Evolutionary conservation across 1,140 invertebrate species (phyloP).

Genomic region (Tachypleus tridentatus): DNA sequence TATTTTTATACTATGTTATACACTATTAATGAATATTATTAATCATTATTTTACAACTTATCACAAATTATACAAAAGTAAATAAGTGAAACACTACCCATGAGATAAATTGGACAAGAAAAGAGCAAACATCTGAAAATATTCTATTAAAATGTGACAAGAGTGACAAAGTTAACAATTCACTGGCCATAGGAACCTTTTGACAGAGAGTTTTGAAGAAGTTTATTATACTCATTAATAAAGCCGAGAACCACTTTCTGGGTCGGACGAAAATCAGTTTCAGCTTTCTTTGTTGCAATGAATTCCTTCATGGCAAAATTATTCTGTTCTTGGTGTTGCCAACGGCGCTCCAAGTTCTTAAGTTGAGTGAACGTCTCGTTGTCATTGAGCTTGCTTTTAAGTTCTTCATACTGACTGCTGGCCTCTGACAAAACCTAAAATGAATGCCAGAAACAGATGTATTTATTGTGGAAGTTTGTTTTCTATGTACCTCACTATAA

Average conservation of each 20-base stretch:
- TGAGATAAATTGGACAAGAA: no score
- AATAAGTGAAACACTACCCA: no score
- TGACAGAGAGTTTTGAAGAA: slow-evolving; percentile 17
- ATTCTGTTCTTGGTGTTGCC: slow-evolving; percentile 48
- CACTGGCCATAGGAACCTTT: neutral
- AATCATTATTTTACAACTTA: no score
- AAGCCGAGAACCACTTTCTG: slow-evolving; percentile 36
- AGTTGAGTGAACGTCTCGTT: slow-evolving; percentile 54
- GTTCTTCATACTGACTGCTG: slow-evolving; percentile 28
- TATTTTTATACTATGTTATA: no score
- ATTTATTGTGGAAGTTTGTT: neutral
- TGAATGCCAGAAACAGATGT: neutral
- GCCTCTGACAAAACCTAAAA: slow-evolving; percentile 15
- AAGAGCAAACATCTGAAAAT: no score
- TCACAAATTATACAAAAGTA: no score
- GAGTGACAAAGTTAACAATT: no score
- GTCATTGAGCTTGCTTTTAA: slow-evolving; percentile 47
- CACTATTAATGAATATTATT: no score
- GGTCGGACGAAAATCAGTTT: slow-evolving; percentile 48
- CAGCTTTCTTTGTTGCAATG: slow-evolving; percentile 47
- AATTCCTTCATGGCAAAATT: slow-evolving; percentile 50
- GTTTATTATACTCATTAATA: slow-evolving; percentile 31
- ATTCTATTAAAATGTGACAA: no score
- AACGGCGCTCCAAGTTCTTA: slow-evolving; percentile 48
- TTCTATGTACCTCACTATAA: no score